Conservation (phyloP, 2,113 vertebrate genomes). For the Rhabdornis inornatus region DNA sequence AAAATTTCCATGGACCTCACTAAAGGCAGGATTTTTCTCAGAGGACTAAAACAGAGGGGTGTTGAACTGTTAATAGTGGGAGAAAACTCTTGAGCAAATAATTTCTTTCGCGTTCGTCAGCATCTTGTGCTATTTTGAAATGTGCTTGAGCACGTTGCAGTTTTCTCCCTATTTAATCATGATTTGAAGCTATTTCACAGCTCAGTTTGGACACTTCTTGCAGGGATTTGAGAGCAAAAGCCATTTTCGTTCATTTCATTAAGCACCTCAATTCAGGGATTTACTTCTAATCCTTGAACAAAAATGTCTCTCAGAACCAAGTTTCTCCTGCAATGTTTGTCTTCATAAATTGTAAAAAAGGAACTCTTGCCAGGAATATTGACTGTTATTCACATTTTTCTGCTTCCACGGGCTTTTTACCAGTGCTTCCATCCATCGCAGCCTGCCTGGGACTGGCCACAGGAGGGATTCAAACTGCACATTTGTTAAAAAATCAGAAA, state of each 20-base stretch:
- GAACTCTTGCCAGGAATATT: not conserved
- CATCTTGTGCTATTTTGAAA: not conserved
- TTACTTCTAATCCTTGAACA: not conserved
- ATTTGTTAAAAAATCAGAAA: not conserved
- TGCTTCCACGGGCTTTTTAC: not conserved
- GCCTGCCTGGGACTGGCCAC: slow-evolving; percentile 36
- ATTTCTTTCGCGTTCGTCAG: not conserved
- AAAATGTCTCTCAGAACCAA: not conserved
- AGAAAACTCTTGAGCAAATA: not conserved
- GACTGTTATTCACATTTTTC: not conserved
- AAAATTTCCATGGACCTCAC: not conserved
- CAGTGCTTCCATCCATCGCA: not conserved
- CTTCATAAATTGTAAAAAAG: not conserved
- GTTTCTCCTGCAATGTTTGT: not conserved
- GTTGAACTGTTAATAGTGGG: not conserved
- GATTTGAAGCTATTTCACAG: not conserved
- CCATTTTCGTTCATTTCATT: slow-evolving; percentile 52
- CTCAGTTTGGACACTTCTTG: not conserved
- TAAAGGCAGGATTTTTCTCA: not conserved
- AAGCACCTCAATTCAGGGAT: slow-evolving; percentile 46
- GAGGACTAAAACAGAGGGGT: not conserved
- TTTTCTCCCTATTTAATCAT: not conserved
- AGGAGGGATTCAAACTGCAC: slow-evolving; percentile 54
- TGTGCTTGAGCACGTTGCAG: not conserved
- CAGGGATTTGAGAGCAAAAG: slow-evolving; percentile 37